Base-by-base conservation (phyloP, 2,797 vertebrate species). In the Acipenser transmontanus region DNA sequence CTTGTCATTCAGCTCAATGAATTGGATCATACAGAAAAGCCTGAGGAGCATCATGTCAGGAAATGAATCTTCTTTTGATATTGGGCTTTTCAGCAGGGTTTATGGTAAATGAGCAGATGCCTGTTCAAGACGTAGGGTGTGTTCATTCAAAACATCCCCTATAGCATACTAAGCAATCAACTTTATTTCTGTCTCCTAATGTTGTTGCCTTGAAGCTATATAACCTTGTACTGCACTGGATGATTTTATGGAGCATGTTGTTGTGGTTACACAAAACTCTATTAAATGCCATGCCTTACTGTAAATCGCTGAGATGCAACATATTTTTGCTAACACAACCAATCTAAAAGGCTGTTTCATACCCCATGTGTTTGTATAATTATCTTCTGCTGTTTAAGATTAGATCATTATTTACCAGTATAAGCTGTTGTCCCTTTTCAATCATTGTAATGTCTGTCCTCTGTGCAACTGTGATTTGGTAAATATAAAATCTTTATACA, bases 1-100 rank as follows among this genome's bases (percentile, higher is more conserved):
- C 47, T 66, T 69, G 9, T 12, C 6, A 14, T 74, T 68, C 10
- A 17, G 50, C 49, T 69, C 47, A 11, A 49, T 50, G 17, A 13
- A 51, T 50, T n/a, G 60, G n/a, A 6, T 63, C 8, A 8, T 50
- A 69, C 8, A 6, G 47, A 48, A 59, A 63, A 49, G 61, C 52
- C 50, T 7, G 1, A 7, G 49, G 66, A 63, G 34, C 69, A 59
- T 60, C 61, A 62, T 62, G 59, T 57, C 60, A 59, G 8, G 65
- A 66, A 71, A 64, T 59, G 0, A 47, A 63, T 0, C 10, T 6
- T 52, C 12, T 66, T 0, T 49, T 14, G 68, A 67, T 12, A 62
- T 67, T 59, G 20, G 13, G 14, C 60, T 0, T 64, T 8, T 50
- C 8, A 57, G 9, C 12, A 7, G 12, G n/a, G 14, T 11, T 57